A percentile compares a stretch with the other conserved stretches of the same genome.
Evolutionary conservation across 2,888 invertebrate genomes (phyloP).

Genomic region (Acleris sparsana): DNA sequence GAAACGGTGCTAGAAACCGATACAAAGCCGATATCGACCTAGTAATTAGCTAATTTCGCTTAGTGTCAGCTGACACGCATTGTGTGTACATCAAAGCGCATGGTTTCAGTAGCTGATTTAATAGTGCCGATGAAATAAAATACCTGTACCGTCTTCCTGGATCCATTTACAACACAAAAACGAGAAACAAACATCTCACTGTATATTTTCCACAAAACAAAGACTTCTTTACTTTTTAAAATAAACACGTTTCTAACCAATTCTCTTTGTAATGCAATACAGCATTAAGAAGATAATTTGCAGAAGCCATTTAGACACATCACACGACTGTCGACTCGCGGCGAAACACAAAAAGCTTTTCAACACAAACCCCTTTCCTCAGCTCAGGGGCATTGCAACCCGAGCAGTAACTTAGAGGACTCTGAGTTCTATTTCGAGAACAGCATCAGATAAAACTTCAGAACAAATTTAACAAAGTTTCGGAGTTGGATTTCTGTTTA

Average conservation of each 20-base stretch:
- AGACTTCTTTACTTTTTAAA: too few species aligned
- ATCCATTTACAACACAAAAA: too few species aligned
- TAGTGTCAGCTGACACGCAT: too few species aligned
- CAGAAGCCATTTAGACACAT: constrained; percentile 35
- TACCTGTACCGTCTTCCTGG: too few species aligned
- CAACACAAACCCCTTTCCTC: constrained; percentile 18
- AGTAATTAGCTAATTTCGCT: too few species aligned
- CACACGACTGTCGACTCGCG: constrained; percentile 24
- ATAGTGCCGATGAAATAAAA: too few species aligned
- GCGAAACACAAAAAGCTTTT: constrained; percentile 34
- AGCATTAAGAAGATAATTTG: constrained; percentile 28
- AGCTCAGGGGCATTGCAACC: constrained; percentile 29
- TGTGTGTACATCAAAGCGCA: too few species aligned
- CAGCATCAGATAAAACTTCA: constrained; percentile 16
- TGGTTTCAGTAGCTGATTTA: too few species aligned
- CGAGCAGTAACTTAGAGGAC: constrained; percentile 26
- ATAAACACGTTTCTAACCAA: background rate
- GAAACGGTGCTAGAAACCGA: too few species aligned
- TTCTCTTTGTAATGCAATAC: constrained; percentile 6
- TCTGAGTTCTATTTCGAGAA: constrained; percentile 26
- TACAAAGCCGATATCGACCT: too few species aligned
- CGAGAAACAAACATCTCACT: too few species aligned
- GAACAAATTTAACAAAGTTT: constrained; percentile 11
- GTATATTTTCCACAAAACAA: too few species aligned
- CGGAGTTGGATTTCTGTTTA: constrained; percentile 14